Percentiles rank a stretch among this genome's conserved stretches.
phyloP scores from a whole-genome alignment of 1,140 invertebrate genomes.

The Plodia interpunctella region DNA sequence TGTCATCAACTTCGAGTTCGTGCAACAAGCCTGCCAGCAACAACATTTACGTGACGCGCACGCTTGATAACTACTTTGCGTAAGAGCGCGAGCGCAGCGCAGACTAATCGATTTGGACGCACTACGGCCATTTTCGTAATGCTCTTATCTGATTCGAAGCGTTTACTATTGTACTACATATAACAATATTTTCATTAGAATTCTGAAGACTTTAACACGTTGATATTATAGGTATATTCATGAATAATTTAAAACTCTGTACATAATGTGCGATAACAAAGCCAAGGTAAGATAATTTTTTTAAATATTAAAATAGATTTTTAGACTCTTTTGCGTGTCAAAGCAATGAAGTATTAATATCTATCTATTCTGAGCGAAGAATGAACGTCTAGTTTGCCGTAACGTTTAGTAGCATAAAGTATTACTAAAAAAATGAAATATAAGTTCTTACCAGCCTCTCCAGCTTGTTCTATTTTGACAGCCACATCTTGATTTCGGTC shows the following conservation, averaged over 20 bases:
- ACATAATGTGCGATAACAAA: no score
- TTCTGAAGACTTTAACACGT: neutral
- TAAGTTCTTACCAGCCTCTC: conserved; percentile 28
- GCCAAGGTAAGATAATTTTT: no score
- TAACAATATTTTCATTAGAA: conserved; percentile 28
- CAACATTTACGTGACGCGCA: conserved; percentile 55
- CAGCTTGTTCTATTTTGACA: conserved; percentile 57
- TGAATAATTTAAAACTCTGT: no score
- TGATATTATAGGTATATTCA: no score
- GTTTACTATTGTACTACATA: conserved; percentile 16
- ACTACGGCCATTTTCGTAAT: conserved; percentile 62
- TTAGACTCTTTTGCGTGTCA: no score
- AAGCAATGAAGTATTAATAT: no score
- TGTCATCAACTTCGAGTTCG: conserved; percentile 21
- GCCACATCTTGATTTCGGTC: conserved; percentile 43
- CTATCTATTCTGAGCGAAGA: no score
- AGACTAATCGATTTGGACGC: conserved; percentile 68
- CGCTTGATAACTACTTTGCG: conserved; percentile 60
- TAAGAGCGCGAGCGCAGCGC: conserved; percentile 50
- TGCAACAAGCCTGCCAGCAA: conserved; percentile 50
- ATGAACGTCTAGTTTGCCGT: no score
- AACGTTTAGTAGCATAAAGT: no score
- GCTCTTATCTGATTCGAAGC: conserved; percentile 44
- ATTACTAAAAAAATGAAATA: no score
- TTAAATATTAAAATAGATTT: no score